phyloP scores from a whole-genome alignment of 2,113 vertebrate genomes.

The Microtus pennsylvanicus region DNA sequence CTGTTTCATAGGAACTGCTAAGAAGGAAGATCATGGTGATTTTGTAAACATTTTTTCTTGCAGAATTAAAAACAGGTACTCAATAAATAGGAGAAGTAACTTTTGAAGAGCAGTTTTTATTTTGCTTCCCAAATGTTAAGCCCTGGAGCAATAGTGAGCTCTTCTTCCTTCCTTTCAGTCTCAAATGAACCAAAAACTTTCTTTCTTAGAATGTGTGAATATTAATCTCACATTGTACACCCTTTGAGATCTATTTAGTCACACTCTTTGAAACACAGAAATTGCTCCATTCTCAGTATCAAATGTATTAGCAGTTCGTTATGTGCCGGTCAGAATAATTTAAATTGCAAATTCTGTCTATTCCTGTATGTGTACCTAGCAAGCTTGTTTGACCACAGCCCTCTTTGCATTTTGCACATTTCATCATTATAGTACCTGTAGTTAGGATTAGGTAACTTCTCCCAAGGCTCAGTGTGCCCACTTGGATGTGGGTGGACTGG shows the following conservation, averaged over 20 bases:
- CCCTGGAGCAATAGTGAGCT: neutral
- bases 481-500: neutral
- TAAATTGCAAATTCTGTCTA: neutral
- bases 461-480: neutral
- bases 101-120: neutral
- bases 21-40: conserved; percentile 74
- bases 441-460: neutral
- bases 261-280: neutral
- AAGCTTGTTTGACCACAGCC: neutral
- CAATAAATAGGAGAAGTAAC: neutral
- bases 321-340: neutral
- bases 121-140: neutral
- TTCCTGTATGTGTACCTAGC: neutral
- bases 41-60: conserved; percentile 70
- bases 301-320: neutral
- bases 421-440: neutral
- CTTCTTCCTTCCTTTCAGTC: neutral
- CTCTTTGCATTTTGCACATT: neutral
- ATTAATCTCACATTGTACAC: neutral
- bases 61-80: neutral
- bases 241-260: neutral
- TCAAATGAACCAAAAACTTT: neutral
- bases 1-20: conserved; percentile 65
- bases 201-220: neutral
- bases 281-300: neutral